Base-by-base conservation (phyloP, 2,797 vertebrate genomes). In the Anableps anableps region DNA sequence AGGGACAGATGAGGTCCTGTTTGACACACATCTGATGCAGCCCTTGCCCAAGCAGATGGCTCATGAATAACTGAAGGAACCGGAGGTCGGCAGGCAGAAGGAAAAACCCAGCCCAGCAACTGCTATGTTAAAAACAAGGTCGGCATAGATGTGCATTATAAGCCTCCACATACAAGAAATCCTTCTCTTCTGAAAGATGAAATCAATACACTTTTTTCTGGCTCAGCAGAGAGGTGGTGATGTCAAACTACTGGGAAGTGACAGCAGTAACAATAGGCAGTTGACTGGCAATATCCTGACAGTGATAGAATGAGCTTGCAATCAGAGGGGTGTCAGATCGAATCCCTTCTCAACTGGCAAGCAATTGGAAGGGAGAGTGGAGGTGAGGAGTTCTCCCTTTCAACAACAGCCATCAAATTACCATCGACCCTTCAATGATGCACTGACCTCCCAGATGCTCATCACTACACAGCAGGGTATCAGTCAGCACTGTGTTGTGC, bases 21-120 rank as follows among this genome's bases (percentile, higher is more conserved):
- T 94, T 92, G 92, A 93, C 90, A 91, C 89, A 90, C 91, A 93
- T 94, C 91, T 94, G 92, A 93, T 88, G 93, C 87, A 85, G 85
- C 85, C 85, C 88, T 91, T 74, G 89, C 88, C 90, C 88, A 41
- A 91, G 76, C 96, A 96, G 95, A 96, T 96, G 95, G 95, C 93
- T 95, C 93, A 96, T 96, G 88, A 96, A 96, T 96, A 96, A 95
- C 88, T 92, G 88, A 95, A 89, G 86, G 79, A 91, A 89, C 48
- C 82, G 72, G 93, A 91, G 93, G 91, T 94, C 85, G 75, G 23
- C 78, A 76, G 86, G 86, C 89, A 92, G 84, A 88, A 83, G 81
- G 76, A 86, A 81, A 88, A 83, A 72, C 71, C 83, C 75, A 79
- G 62, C 73, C 77, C 77, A 78, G 50, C 72, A 47, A 70, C 43